Conservation (phyloP, 2,113 vertebrate genomes). For the Aspidoscelis tigris region DNA sequence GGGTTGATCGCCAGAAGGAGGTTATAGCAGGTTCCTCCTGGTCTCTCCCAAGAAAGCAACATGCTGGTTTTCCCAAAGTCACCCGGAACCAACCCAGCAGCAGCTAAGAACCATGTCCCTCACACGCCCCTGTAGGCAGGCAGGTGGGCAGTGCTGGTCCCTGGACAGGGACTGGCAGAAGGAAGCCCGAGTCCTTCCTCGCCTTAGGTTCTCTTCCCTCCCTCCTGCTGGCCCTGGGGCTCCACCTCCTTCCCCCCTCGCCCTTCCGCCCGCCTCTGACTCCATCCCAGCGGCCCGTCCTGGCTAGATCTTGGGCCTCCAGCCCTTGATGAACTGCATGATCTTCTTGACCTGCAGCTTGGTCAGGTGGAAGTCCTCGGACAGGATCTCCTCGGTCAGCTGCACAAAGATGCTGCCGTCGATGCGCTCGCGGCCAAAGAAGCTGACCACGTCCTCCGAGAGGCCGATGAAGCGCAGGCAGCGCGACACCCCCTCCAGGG, state of each 20-base stretch:
- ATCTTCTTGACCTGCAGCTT: conserved; percentile 98
- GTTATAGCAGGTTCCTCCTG: too few relatives aligned
- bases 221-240: not conserved
- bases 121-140: too few relatives aligned
- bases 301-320: conserved; percentile 92
- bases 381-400: conserved; percentile 96
- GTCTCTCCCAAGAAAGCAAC: too few relatives aligned
- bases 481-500: conserved; percentile 93
- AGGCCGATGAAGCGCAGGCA: conserved; percentile 96
- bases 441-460: conserved; percentile 89
- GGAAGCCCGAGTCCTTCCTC: not conserved
- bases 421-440: conserved; percentile 93
- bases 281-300: not conserved
- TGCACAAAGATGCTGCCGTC: conserved; percentile 97
- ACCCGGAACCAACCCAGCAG: too few relatives aligned
- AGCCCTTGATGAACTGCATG: conserved; percentile 98
- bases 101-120: too few relatives aligned
- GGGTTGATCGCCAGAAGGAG: too few relatives aligned
- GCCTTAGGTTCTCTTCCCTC: not conserved
- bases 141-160: too few relatives aligned
- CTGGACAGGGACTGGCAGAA: too few relatives aligned
- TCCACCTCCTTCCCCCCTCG: not conserved
- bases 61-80: too few relatives aligned
- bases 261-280: not conserved
- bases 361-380: conserved; percentile 94